phyloP scores from a whole-genome alignment of 2,113 vertebrate genomes.

The Cathartes aura region DNA sequence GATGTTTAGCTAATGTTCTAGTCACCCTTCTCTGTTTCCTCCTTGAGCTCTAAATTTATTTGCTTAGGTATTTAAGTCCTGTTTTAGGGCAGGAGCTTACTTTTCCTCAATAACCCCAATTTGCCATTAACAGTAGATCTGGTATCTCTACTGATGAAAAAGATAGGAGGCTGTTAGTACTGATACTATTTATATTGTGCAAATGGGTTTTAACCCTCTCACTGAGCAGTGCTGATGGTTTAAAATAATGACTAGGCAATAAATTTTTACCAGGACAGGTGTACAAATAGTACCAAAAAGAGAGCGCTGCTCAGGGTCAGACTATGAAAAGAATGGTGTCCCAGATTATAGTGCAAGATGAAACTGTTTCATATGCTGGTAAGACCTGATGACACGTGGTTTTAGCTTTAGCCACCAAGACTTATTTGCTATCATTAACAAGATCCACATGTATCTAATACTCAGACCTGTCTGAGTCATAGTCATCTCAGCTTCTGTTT shows the following conservation, averaged over 20 bases:
- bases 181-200: constrained; percentile 40
- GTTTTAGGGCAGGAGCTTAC: constrained; percentile 16
- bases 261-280: constrained; percentile 55
- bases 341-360: constrained; percentile 27
- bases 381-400: background rate
- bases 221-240: background rate
- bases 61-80: constrained; percentile 37
- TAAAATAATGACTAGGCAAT: constrained; percentile 65
- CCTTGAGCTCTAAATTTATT: constrained; percentile 50
- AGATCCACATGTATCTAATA: background rate
- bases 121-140: constrained; percentile 7
- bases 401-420: background rate
- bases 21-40: background rate
- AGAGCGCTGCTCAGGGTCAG: background rate
- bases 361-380: constrained; percentile 19
- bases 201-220: constrained; percentile 39
- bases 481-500: background rate
- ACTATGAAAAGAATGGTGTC: constrained; percentile 34
- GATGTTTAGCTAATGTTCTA: constrained; percentile 31
- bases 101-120: constrained; percentile 41
- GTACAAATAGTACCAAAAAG: constrained; percentile 35
- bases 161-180: constrained; percentile 15
- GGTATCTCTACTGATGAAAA: background rate
- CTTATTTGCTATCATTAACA: constrained; percentile 10
- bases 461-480: background rate